These are phyloP conservation scores for Muscicapa comitata DNA, from an alignment of 2,797 vertebrate species.

Conservation along the genomic window DNA sequence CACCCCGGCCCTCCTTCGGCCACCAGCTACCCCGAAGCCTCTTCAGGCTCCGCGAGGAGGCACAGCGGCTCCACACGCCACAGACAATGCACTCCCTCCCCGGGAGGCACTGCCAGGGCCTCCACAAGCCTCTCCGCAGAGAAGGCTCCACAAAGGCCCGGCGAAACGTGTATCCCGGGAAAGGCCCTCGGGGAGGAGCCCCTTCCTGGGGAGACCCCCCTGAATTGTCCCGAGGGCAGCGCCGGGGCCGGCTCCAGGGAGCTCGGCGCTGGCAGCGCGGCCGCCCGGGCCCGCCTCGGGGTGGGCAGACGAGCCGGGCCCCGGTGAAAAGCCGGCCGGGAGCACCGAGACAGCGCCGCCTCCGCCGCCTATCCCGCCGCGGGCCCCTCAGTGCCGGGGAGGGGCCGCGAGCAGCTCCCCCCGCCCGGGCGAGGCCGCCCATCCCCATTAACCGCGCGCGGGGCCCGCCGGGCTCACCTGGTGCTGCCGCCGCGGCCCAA, in stretches of 20 bases:
- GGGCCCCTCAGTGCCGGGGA: background rate
- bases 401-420: background rate
- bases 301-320: no score
- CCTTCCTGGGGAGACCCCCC: background rate
- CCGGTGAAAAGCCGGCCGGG: background rate
- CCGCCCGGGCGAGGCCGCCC: background rate
- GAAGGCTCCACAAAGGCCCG: background rate
- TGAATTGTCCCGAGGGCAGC: background rate
- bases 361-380: no score
- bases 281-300: background rate
- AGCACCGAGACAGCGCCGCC: background rate
- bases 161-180: background rate
- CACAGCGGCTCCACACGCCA: background rate
- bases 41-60: fast-evolving
- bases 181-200: background rate
- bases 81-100: background rate
- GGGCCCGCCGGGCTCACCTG: background rate
- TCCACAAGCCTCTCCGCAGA: fast-evolving
- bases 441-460: fast-evolving
- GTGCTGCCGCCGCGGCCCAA: background rate
- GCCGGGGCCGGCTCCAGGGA: background rate
- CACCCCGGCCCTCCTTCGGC: background rate
- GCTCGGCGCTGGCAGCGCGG: background rate
- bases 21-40: background rate
- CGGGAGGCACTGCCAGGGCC: background rate